Conservation (phyloP, 2,113 vertebrate genomes). For the Hiodon alosoides region DNA sequence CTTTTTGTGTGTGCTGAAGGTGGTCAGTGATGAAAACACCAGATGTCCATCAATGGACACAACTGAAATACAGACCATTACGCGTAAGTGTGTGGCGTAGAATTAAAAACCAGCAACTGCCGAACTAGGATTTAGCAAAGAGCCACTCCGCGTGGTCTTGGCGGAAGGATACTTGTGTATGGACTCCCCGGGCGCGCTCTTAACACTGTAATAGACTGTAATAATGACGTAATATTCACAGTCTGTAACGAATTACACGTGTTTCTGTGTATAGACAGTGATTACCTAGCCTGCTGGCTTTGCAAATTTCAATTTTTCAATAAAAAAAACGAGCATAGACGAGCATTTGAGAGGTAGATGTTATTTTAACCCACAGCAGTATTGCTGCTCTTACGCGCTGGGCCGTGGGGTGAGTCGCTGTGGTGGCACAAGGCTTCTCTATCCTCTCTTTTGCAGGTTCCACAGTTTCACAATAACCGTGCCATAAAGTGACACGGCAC, state of each 20-base stretch:
- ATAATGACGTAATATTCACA: too few relatives aligned
- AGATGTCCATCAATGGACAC: conserved; percentile 14
- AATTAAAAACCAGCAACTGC: not conserved
- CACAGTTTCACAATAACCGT: not conserved
- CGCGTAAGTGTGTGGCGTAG: not conserved
- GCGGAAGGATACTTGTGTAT: not conserved
- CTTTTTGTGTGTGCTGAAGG: conserved; percentile 11
- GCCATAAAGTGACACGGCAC: not conserved
- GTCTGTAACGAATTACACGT: too few relatives aligned
- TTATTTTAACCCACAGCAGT: too few relatives aligned
- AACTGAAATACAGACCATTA: not conserved
- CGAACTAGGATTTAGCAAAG: not conserved
- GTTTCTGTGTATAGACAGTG: too few relatives aligned
- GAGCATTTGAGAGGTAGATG: too few relatives aligned
- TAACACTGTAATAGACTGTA: too few relatives aligned
- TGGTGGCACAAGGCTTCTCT: too few relatives aligned
- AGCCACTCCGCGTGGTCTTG: not conserved
- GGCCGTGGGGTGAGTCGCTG: too few relatives aligned
- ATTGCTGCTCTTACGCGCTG: too few relatives aligned
- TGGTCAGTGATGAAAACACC: not conserved
- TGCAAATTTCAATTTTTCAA: too few relatives aligned
- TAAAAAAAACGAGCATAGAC: too few relatives aligned
- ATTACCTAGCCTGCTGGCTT: too few relatives aligned
- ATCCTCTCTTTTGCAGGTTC: not conserved
- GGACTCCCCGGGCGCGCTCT: not conserved